Base-by-base conservation (phyloP, 2,797 vertebrate species). In the Tolypeutes matacus region DNA sequence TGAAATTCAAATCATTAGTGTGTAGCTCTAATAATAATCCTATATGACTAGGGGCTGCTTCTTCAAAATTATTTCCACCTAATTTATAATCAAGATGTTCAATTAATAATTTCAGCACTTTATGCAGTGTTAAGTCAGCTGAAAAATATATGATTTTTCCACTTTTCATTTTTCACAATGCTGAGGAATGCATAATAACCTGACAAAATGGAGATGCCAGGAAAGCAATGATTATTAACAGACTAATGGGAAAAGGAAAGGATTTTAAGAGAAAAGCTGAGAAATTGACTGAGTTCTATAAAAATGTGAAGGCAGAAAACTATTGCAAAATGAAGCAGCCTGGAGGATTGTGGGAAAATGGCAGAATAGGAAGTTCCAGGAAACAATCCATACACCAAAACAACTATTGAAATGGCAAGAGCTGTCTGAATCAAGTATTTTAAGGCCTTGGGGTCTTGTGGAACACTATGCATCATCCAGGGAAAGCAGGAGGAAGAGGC, bases 61-160 rank as follows among this genome's bases (percentile, higher is more conserved):
- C 98, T 98, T 98, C 98, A 98, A 98, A 98, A 98, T 98, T 98
- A 98, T 98, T 98, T 98, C 98, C 98, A 98, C 98, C 97, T 98
- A 98, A 98, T 98, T 98, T 98, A 98, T 98, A 98, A 98, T 98
- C 98, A 98, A 98, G 98, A 98, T 98, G 98, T 98, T 98, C 98
- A 98, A 98, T 98, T 98, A 98, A 98, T 98, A 98, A 98, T 98
- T 98, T 98, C 98, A 98, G 98, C 97, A 98, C 98, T 98, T 98
- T 98, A 98, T 0, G 5, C 97, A 98, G 96, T 98, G 98, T 98
- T 98, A 98, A 98, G 98, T 98, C 98, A 98, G 98, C 98, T 98
- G 98, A 98, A 98, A 98, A 98, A 97, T 97, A 98, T 97, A 96
- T 97, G 98, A 98, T 98, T 98, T 98, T 98, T 98, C 97, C 97